Conservation (phyloP, 2,888 invertebrate genomes). For the Blomia tropicalis region DNA sequence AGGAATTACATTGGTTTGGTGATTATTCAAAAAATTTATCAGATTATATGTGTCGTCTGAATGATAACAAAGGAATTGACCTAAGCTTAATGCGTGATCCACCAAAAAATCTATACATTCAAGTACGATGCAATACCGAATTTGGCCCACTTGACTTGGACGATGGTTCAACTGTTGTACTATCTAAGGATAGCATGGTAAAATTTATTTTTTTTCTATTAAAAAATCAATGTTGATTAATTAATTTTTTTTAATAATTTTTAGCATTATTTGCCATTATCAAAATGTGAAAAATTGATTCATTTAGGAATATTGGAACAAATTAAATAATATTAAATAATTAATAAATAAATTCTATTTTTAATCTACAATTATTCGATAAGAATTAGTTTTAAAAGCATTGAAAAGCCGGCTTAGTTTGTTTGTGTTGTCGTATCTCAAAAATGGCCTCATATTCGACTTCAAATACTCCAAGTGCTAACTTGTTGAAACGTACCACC, state of each 20-base stretch:
- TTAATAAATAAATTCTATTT: too few species aligned
- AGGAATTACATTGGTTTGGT: slow-evolving; percentile 71
- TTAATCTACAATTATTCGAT: too few species aligned
- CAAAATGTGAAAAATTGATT: slow-evolving; percentile 74
- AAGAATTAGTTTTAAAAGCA: too few species aligned
- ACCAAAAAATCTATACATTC: slow-evolving; percentile 76
- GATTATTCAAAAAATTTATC: slow-evolving; percentile 70
- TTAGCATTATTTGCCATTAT: slow-evolving; percentile 63
- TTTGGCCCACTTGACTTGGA: slow-evolving; percentile 86
- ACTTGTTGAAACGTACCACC: too few species aligned
- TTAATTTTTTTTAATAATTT: slow-evolving; percentile 20
- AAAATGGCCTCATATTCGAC: too few species aligned
- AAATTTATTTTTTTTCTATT: slow-evolving; percentile 10
- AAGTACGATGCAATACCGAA: slow-evolving; percentile 73
- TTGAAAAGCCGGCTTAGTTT: too few species aligned
- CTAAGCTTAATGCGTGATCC: slow-evolving; percentile 71
- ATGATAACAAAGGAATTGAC: slow-evolving; percentile 53
- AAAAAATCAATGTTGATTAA: not conserved
- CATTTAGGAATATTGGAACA: slow-evolving; percentile 74
- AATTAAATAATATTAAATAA: slow-evolving; percentile 29
- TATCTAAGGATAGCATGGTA: slow-evolving; percentile 70
- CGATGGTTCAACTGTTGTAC: slow-evolving; percentile 70
- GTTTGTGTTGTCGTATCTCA: too few species aligned
- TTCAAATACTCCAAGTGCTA: too few species aligned
- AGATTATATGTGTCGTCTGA: slow-evolving; percentile 68